phyloP scores from a whole-genome alignment of 2,888 invertebrate genomes.

The Hydropsyche betteni region DNA sequence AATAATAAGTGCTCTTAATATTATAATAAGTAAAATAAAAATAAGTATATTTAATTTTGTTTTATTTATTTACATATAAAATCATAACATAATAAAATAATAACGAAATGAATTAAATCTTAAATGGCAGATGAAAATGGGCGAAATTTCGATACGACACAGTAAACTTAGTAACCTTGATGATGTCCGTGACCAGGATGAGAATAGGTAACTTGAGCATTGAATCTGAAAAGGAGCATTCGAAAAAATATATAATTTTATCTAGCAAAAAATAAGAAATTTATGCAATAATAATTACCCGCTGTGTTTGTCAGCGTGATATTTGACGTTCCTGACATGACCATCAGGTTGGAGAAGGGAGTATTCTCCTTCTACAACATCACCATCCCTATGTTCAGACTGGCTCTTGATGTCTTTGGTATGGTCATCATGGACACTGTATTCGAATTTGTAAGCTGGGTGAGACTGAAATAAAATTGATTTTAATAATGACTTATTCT shows the following conservation, averaged over 20 bases:
- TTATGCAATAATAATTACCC: conserved; percentile 32
- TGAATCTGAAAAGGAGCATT: conserved; percentile 33
- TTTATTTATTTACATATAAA: conserved; percentile 17
- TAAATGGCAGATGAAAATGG: conserved; percentile 3
- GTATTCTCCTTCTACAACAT: conserved; percentile 51
- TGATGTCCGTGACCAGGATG: conserved; percentile 28
- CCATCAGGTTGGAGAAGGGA: conserved; percentile 53
- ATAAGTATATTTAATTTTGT: background rate
- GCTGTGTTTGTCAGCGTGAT: conserved; percentile 45
- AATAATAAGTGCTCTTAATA: too few species aligned
- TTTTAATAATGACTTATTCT: background rate
- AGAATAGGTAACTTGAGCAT: conserved; percentile 38
- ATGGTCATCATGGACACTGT: conserved; percentile 51
- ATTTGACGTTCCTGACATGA: conserved; percentile 51
- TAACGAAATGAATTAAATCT: background rate
- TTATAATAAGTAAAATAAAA: background rate
- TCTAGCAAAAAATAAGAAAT: background rate
- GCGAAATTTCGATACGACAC: background rate
- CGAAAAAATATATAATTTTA: background rate
- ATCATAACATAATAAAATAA: background rate
- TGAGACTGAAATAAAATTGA: conserved; percentile 47
- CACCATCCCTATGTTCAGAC: conserved; percentile 51
- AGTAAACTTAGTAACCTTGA: conserved; percentile 29
- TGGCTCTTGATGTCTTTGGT: conserved; percentile 52
- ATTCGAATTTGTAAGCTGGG: conserved; percentile 46